Evolutionary conservation across 2,797 vertebrate genomes (phyloP).

Genomic region (Muscicapa striata): DNA sequence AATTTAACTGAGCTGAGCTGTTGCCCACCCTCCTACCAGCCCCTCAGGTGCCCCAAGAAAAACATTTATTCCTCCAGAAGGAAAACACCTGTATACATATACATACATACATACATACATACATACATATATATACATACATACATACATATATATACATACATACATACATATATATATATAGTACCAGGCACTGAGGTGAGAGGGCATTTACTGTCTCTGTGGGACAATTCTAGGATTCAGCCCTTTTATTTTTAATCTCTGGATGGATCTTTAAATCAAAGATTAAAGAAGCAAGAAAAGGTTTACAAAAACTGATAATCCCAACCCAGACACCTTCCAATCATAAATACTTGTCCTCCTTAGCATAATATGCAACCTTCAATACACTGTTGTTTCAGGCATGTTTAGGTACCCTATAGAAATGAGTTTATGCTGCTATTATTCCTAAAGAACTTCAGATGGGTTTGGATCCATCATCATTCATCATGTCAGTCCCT

Average conservation of each 20-base stretch:
- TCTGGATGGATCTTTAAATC: background rate
- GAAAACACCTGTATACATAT: background rate
- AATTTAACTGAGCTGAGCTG: background rate
- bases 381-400: background rate
- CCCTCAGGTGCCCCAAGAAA: background rate
- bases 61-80: background rate
- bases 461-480: constrained; percentile 20
- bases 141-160: no score
- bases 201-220: background rate
- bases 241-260: background rate
- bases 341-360: constrained; percentile 34
- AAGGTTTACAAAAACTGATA: background rate
- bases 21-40: background rate
- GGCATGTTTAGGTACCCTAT: background rate
- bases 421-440: constrained; percentile 14
- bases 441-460: constrained; percentile 35
- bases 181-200: background rate
- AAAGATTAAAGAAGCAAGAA: background rate
- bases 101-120: no score
- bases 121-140: no score
- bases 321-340: background rate
- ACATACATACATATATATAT: no score
- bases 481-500: constrained; percentile 45
- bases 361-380: background rate
- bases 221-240: background rate